Percentiles rank a stretch among this genome's conserved stretches.
phyloP scores from a whole-genome alignment of 2,797 vertebrate species.

The Xiphorhynchus erythropygius region DNA sequence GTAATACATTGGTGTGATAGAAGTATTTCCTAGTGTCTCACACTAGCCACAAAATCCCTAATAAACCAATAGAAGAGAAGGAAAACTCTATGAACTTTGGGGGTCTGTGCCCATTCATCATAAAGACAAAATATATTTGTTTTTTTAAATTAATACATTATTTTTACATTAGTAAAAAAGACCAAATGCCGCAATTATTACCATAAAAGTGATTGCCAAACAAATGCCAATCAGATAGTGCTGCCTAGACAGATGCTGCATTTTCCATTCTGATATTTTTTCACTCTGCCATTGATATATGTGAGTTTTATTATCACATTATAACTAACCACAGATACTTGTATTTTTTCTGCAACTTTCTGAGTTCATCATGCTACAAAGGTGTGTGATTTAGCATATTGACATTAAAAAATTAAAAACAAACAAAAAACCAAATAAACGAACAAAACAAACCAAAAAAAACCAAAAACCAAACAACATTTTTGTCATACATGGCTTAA shows the following conservation, averaged over 20 bases:
- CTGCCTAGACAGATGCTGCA: not conserved
- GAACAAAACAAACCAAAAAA: not conserved
- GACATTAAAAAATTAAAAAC: not conserved
- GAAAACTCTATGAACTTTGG: not conserved
- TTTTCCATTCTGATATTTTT: not conserved
- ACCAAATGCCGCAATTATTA: not conserved
- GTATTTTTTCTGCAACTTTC: not conserved
- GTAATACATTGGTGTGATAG: not conserved
- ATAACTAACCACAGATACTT: not conserved
- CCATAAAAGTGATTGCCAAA: not conserved
- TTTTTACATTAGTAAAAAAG: not conserved
- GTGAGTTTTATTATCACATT: not conserved
- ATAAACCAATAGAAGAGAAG: fast-evolving
- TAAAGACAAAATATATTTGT: not conserved
- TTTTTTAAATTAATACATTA: not conserved
- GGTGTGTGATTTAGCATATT: not conserved
- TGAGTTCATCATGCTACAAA: not conserved
- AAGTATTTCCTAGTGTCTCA: not conserved
- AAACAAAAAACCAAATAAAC: too few species aligned
- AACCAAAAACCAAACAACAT: not conserved
- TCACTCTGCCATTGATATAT: not conserved
- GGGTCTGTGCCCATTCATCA: not conserved
- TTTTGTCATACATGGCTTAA: not conserved
- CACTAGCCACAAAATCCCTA: not conserved
- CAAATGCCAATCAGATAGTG: not conserved